Base-by-base conservation (phyloP, 2,888 invertebrate genomes). In the Trachelus stipa region DNA sequence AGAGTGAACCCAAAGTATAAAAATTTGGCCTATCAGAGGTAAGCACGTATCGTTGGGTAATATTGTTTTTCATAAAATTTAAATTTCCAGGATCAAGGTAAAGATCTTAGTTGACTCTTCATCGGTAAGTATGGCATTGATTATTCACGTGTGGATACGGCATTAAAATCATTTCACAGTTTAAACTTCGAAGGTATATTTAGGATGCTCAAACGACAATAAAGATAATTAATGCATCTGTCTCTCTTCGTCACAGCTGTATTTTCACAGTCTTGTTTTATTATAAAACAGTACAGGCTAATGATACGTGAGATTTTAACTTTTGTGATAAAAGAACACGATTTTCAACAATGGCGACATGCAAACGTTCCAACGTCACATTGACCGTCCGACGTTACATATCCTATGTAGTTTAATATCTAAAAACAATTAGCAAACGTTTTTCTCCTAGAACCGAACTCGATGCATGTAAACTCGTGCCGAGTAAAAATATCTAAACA, bases 261-360 rank as follows among this genome's bases (percentile, higher is more conserved):
- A 88, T 90, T 88, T 87, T 83, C 85, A 84, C 87, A 88, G 85
- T 87, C 87, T 89, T 88, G 12, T 85, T 85, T 87, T 85, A 86
- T 85, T 84, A 87, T 81, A 86, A 87, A 88, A 87, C 83, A 84
- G 81, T 81, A 81, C 80, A 77, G 77, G 77, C 82, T 76, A 81
- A 80, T 73, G 79, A 82, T 80, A 83, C 80, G 82, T 84, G 85
- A 83, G 81, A 83, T 85, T 82, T 79, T 71, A 71, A 33, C 12
- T 31, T 31, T 34, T 31, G 12, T 71, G 2, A 12, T 31, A 71
- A 71, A 35, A 35, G 12, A 15, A 40, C 23, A 23, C 23, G 6
- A 0, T 23, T 56, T 56, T 56, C 23, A 56, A 56, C 23, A 56
- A 23, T 56, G 56, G 23, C 56, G 56, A 56, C 56, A 15, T 23